A percentile compares a stretch with the other conserved stretches of the same genome.
Conservation (phyloP, 2,888 invertebrate species). For the Automeris io region DNA sequence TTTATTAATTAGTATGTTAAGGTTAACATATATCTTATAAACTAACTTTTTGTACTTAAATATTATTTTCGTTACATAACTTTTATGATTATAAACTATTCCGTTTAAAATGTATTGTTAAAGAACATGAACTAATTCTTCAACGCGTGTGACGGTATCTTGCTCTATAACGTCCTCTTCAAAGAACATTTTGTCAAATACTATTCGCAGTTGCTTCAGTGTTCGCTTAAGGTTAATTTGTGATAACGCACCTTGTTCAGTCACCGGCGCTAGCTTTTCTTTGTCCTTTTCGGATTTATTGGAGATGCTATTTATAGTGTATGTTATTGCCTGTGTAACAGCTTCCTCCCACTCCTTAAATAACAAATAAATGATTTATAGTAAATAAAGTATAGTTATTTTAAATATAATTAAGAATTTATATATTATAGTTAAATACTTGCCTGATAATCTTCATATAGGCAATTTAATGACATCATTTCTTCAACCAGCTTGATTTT, state of each 20-base stretch:
- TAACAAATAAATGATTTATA: slow-evolving; percentile 9
- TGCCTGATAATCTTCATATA: slow-evolving; percentile 61
- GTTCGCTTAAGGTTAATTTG: slow-evolving; percentile 62
- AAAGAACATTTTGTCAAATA: slow-evolving; percentile 50
- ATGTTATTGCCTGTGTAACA: slow-evolving; percentile 80
- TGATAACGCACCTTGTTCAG: slow-evolving; percentile 61
- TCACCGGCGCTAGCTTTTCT: slow-evolving; percentile 72
- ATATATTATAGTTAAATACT: too few relatives aligned
- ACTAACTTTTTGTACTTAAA: too few relatives aligned
- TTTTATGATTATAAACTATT: too few relatives aligned
- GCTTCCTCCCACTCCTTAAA: slow-evolving; percentile 88
- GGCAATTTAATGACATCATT: slow-evolving; percentile 50
- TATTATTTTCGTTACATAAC: too few relatives aligned
- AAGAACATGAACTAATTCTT: slow-evolving; percentile 63
- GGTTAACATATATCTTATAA: too few relatives aligned
- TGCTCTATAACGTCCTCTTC: slow-evolving; percentile 27
- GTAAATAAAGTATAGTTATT: neutral
- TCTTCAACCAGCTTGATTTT: slow-evolving; percentile 57
- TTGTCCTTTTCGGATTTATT: slow-evolving; percentile 81
- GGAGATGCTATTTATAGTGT: slow-evolving; percentile 79
- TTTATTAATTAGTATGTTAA: slow-evolving; percentile 26
- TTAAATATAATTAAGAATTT: neutral
- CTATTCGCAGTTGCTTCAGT: slow-evolving; percentile 53
- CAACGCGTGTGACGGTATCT: slow-evolving; percentile 41
- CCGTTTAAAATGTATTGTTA: too few relatives aligned